A percentile compares a stretch with the other conserved stretches of the same genome.
phyloP scores from a whole-genome alignment of 1,140 invertebrate genomes.

The Anagrus nilaparvatae region DNA sequence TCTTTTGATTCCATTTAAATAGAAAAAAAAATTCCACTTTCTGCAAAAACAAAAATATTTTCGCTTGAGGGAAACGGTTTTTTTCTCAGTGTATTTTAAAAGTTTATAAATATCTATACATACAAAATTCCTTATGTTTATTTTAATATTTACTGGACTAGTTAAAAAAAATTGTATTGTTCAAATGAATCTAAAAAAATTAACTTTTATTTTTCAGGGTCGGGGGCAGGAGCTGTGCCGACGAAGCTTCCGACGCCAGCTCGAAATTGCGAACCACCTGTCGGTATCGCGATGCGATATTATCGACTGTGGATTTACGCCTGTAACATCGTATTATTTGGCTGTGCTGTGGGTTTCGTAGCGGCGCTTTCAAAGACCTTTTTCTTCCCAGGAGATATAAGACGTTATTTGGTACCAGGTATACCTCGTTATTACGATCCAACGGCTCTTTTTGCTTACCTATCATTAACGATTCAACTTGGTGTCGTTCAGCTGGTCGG shows the following conservation, averaged over 20 bases:
- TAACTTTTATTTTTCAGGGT: no score
- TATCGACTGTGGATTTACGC: conserved; percentile 89
- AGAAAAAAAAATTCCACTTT: conserved; percentile 3
- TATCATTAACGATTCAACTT: conserved; percentile 60
- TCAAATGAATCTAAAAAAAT: no score
- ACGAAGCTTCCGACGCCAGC: conserved; percentile 10
- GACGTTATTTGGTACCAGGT: conserved; percentile 58
- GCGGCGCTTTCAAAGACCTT: conserved; percentile 64
- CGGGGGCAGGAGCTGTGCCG: conserved; percentile 1
- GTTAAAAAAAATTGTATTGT: no score
- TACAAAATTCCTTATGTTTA: no score
- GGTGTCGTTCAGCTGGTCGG: conserved; percentile 63
- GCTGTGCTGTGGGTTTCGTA: conserved; percentile 70
- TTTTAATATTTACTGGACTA: no score
- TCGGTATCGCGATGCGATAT: conserved; percentile 50
- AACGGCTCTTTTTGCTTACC: conserved; percentile 74
- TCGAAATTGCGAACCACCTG: conserved; percentile 19
- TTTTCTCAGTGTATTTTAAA: no score
- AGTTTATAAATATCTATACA: no score
- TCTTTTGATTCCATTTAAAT: no score
- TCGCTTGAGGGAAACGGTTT: conserved; percentile 2
- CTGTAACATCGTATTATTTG: conserved; percentile 76
- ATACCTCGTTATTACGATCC: conserved; percentile 64
- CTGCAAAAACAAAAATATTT: conserved; percentile 11
- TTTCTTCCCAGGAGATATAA: conserved; percentile 50